Evolutionary conservation across 2,113 vertebrate genomes (phyloP).

Genomic region (Pipra filicauda): DNA sequence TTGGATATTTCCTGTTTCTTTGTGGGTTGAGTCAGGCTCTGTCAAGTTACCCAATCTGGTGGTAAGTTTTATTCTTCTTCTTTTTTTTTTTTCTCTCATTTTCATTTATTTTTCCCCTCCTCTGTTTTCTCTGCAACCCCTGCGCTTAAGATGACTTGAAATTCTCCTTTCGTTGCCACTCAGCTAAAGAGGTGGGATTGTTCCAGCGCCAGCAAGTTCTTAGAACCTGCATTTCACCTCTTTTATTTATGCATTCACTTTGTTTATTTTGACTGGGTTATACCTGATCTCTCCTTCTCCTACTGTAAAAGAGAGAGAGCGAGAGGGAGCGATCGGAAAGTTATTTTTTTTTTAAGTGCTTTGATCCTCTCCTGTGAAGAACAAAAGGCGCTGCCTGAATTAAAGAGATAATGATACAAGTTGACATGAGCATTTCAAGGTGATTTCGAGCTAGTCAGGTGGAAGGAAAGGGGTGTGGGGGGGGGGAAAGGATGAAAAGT

Average conservation of each 20-base stretch:
- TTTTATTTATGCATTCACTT: slow-evolving; percentile 61
- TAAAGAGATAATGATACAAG: slow-evolving; percentile 69
- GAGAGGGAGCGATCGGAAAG: slow-evolving; percentile 53
- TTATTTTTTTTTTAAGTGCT: slow-evolving; percentile 46
- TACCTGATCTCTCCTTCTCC: slow-evolving; percentile 60
- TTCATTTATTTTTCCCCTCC: slow-evolving; percentile 23
- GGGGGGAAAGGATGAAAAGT: neutral
- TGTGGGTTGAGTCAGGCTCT: slow-evolving; percentile 83
- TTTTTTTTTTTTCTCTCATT: neutral
- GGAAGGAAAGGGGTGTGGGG: neutral
- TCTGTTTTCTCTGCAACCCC: slow-evolving; percentile 41
- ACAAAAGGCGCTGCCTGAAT: slow-evolving; percentile 71
- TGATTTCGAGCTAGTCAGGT: slow-evolving; percentile 65
- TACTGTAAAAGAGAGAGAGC: slow-evolving; percentile 48
- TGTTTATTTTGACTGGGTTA: slow-evolving; percentile 69
- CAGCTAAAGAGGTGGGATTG: slow-evolving; percentile 61
- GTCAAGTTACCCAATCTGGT: slow-evolving; percentile 92
- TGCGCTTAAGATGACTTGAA: slow-evolving; percentile 40
- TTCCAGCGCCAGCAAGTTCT: slow-evolving; percentile 63
- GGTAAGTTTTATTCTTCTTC: slow-evolving; percentile 79
- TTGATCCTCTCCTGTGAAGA: slow-evolving; percentile 69
- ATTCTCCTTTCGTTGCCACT: slow-evolving; percentile 62
- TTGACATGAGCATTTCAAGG: slow-evolving; percentile 67
- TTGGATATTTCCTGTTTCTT: slow-evolving; percentile 87
- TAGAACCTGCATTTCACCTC: slow-evolving; percentile 54